Evolutionary conservation across 92 coral and sea anemone species (phyloP).

Genomic region (Blastomussa wellsi): DNA sequence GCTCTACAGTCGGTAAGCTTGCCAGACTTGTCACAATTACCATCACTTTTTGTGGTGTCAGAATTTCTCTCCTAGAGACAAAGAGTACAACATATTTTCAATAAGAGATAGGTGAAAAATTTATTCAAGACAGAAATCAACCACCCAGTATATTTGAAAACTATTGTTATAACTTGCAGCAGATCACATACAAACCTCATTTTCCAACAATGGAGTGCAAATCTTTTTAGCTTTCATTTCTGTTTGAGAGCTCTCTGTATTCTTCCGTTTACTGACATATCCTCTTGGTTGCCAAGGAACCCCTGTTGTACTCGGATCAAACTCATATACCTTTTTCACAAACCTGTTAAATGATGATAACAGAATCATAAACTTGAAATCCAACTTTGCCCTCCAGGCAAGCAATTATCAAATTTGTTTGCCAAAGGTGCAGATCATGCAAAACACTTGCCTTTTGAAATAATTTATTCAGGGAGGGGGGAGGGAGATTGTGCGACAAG

Average conservation of each 20-base stretch:
- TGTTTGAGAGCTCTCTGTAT: conserved; percentile 10
- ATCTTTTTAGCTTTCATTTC: conserved; percentile 63
- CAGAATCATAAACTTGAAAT: not conserved
- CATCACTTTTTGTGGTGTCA: not conserved
- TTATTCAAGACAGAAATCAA: not conserved
- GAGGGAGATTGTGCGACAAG: no score
- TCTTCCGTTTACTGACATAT: conserved; percentile 85
- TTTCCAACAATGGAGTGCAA: conserved; percentile 78
- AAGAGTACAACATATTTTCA: no score
- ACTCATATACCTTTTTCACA: conserved; percentile 76
- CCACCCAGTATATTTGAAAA: not conserved
- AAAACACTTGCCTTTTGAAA: no score
- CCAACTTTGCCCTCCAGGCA: no score
- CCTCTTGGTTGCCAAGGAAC: conserved; percentile 96
- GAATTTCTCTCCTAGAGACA: not conserved
- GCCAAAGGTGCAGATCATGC: no score
- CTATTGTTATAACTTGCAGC: no score
- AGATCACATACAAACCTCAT: conserved; percentile 52
- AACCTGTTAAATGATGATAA: conserved; percentile 42
- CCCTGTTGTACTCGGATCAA: conserved; percentile 87
- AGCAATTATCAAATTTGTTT: no score
- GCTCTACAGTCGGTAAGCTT: not conserved
- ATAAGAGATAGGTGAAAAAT: not conserved
- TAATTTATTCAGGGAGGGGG: no score
- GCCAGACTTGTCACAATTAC: not conserved